These are phyloP conservation scores for Diloba caeruleocephala DNA, from an alignment of 2,888 invertebrate genomes.

Conservation along the genomic window DNA sequence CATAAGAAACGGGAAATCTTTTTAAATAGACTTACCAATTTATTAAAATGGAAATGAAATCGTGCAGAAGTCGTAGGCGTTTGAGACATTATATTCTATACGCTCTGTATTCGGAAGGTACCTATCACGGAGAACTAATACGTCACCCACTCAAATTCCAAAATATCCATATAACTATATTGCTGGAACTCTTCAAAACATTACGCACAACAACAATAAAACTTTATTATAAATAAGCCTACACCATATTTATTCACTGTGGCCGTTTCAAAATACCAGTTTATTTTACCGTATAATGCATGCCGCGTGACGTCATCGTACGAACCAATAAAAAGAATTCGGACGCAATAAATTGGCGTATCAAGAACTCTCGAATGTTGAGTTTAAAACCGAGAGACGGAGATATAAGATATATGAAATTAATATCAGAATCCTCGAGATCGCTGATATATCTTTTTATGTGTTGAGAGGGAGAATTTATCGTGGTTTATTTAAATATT, in stretches of 20 bases:
- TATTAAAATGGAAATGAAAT: too few relatives aligned
- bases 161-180: slow-evolving; percentile 19
- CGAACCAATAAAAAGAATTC: slow-evolving; percentile 52
- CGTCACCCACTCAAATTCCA: slow-evolving; percentile 22
- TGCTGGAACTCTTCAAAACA: slow-evolving; percentile 33
- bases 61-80: neutral
- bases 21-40: too few relatives aligned
- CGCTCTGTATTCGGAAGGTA: slow-evolving; percentile 12
- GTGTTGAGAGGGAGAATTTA: slow-evolving; percentile 56
- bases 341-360: slow-evolving; percentile 72
- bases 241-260: slow-evolving; percentile 40
- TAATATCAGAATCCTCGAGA: slow-evolving; percentile 63
- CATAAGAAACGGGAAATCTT: too few relatives aligned
- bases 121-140: slow-evolving; percentile 2
- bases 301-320: slow-evolving; percentile 49
- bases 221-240: slow-evolving; percentile 42
- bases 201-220: slow-evolving; percentile 39
- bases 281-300: slow-evolving; percentile 27
- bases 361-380: slow-evolving; percentile 57
- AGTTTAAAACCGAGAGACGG: slow-evolving; percentile 32
- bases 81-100: slow-evolving; percentile 1
- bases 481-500: slow-evolving; percentile 57
- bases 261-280: slow-evolving; percentile 41
- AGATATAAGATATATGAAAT: slow-evolving; percentile 67
- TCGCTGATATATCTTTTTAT: slow-evolving; percentile 61